A percentile compares a stretch with the other conserved stretches of the same genome.
These are phyloP conservation scores for Euleptes europaea DNA, from an alignment of 2,113 vertebrate species.

Conservation along the genomic window DNA sequence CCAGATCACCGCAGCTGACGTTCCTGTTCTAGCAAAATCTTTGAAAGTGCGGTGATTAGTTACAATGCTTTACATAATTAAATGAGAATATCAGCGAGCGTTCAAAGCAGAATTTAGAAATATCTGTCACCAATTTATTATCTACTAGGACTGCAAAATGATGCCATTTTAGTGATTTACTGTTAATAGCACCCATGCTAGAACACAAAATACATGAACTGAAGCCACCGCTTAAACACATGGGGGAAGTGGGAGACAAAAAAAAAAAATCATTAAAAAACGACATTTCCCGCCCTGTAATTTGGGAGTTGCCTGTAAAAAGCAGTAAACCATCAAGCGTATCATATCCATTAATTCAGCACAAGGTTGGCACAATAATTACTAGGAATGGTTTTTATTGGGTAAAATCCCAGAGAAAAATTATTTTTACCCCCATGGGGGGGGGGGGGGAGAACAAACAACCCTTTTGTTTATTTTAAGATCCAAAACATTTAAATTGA, in stretches of 20 bases:
- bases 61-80: conserved; percentile 23
- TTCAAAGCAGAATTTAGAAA: conserved; percentile 1
- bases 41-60: conserved; percentile 21
- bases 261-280: neutral
- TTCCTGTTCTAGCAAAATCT: conserved; percentile 1
- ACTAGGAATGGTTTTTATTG: neutral
- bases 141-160: neutral
- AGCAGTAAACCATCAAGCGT: neutral
- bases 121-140: conserved; percentile 30
- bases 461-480: neutral
- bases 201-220: neutral
- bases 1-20: conserved; percentile 12
- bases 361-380: neutral
- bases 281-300: neutral
- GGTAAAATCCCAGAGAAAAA: neutral
- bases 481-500: neutral
- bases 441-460: neutral
- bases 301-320: conserved; percentile 8
- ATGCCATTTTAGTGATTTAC: conserved; percentile 18
- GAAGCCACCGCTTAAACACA: conserved; percentile 43
- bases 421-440: neutral
- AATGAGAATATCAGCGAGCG: conserved; percentile 22
- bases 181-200: neutral
- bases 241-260: conserved; percentile 40
- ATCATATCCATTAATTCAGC: conserved; percentile 4